phyloP scores from a whole-genome alignment of 2,113 vertebrate genomes.

The Gnathonemus echidnorhynchus region DNA sequence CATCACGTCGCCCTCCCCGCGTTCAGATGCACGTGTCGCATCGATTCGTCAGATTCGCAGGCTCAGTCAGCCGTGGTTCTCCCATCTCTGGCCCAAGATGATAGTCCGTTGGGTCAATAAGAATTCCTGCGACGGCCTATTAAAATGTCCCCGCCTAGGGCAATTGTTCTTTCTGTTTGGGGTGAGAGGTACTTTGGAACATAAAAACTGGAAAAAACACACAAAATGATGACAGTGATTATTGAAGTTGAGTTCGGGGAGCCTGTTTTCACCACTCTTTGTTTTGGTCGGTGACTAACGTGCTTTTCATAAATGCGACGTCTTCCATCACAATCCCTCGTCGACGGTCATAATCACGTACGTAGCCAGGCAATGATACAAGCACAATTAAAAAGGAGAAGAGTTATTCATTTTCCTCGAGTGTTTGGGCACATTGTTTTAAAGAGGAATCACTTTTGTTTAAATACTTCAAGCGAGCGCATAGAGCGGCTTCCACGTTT shows the following conservation, averaged over 20 bases:
- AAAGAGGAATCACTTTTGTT: neutral
- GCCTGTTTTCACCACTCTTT: neutral
- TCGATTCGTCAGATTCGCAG: neutral
- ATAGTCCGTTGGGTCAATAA: neutral
- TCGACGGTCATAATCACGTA: neutral
- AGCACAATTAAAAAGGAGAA: neutral
- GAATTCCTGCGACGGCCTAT: slow-evolving; percentile 1
- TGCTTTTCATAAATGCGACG: neutral
- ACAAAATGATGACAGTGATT: neutral
- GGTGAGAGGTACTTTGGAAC: neutral
- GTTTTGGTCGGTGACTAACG: neutral
- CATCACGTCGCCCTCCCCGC: neutral
- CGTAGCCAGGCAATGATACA: neutral
- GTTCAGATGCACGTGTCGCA: neutral
- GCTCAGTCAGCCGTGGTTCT: neutral
- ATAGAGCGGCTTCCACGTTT: neutral
- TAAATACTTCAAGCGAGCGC: neutral
- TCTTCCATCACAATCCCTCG: neutral
- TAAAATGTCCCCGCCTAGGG: slow-evolving; percentile 1
- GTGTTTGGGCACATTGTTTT: neutral
- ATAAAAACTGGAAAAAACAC: slow-evolving; percentile 3
- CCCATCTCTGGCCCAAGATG: neutral
- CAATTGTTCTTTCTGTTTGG: neutral
- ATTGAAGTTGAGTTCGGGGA: neutral
- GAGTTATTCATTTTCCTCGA: neutral